Evolutionary conservation across 2,797 vertebrate genomes (phyloP).

Genomic region (Podargus strigoides): DNA sequence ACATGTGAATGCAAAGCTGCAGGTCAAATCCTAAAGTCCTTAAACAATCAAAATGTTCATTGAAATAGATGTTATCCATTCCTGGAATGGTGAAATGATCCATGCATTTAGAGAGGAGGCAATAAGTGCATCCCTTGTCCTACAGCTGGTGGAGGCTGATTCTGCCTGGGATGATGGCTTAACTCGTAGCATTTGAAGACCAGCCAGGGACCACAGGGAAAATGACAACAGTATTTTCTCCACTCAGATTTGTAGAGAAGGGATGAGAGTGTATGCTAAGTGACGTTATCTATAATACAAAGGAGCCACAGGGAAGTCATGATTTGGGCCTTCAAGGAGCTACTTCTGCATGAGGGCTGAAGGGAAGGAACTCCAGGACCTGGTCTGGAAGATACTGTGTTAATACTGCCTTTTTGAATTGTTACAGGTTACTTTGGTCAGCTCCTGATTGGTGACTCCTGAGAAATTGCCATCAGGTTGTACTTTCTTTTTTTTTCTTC

Average conservation of each 20-base stretch:
- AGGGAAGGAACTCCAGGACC: background rate
- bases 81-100: background rate
- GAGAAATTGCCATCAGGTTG: constrained; percentile 38
- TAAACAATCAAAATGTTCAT: background rate
- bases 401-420: constrained; percentile 15
- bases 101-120: background rate
- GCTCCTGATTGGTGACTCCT: background rate
- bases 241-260: background rate
- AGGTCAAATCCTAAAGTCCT: background rate
- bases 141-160: background rate
- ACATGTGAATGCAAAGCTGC: background rate
- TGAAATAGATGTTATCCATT: background rate
- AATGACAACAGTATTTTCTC: background rate
- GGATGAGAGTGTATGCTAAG: background rate
- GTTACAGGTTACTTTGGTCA: background rate
- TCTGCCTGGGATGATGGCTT: background rate
- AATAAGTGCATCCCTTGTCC: background rate
- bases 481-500: constrained; percentile 73
- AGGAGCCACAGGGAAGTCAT: background rate
- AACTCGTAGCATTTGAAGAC: background rate
- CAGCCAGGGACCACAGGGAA: background rate
- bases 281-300: background rate
- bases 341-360: constrained; percentile 14
- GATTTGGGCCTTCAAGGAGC: background rate
- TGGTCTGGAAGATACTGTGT: background rate